These are phyloP conservation scores for Neosilurus hyrtlii DNA, from an alignment of 2,797 vertebrate species.

Conservation along the genomic window DNA sequence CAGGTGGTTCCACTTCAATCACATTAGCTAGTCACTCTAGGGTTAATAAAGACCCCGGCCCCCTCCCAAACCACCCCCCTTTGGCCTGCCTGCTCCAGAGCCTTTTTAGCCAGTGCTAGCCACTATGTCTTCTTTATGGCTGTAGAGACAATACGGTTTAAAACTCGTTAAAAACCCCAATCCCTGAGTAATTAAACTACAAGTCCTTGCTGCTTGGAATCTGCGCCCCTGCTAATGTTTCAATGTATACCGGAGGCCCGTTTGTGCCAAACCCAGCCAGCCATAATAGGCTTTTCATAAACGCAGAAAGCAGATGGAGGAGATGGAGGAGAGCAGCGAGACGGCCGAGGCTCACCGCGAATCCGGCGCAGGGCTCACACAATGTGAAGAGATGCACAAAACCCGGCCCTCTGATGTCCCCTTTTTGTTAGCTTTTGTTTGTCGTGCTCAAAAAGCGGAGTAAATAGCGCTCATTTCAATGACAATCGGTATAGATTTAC, in stretches of 20 bases:
- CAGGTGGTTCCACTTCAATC: conserved; percentile 86
- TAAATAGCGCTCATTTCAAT: conserved; percentile 63
- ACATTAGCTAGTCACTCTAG: conserved; percentile 81
- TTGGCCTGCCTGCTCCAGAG: conserved; percentile 35
- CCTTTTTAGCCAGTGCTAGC: conserved; percentile 55
- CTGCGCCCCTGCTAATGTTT: conserved; percentile 59
- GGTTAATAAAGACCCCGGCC: conserved; percentile 78
- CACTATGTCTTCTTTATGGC: conserved; percentile 73
- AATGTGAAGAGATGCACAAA: conserved; percentile 62
- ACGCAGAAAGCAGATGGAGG: conserved; percentile 57
- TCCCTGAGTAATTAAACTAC: conserved; percentile 63
- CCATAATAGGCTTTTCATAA: conserved; percentile 70
- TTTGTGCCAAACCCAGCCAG: conserved; percentile 67
- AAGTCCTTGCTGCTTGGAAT: conserved; percentile 56
- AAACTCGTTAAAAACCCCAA: conserved; percentile 78
- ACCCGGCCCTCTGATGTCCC: conserved; percentile 48
- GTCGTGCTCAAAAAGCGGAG: conserved; percentile 43
- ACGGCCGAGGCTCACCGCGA: conserved; percentile 59
- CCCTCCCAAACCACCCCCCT: conserved; percentile 50
- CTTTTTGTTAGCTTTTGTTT: conserved; percentile 48
- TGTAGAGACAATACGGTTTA: conserved; percentile 74
- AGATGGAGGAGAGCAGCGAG: conserved; percentile 42
- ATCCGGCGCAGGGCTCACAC: conserved; percentile 59
- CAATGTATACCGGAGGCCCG: conserved; percentile 56
- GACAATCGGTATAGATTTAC: conserved; percentile 61